Evolutionary conservation across 2,113 vertebrate genomes (phyloP), one percentile per base, ranked within the genome.

Genomic region (Poicephalus meyeri): DNA sequence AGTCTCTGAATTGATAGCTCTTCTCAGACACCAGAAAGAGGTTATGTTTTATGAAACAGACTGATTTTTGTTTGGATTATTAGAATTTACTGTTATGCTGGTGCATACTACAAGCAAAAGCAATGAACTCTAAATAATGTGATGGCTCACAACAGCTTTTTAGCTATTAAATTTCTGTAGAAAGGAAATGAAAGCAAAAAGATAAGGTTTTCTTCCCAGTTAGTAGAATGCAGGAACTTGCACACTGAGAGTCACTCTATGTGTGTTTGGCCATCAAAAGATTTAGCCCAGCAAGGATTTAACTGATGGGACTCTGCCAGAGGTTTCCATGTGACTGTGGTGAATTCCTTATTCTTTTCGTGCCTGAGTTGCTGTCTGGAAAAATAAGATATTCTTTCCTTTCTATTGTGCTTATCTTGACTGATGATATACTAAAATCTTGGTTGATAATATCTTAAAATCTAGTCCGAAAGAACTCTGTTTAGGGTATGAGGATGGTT

Each of bases 11-110:
- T 46, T 90, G 96, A 88, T 86, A 44, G 49, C 74, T 88, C 73
- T 96, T 65, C 73, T 91, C 25, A 82, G 83, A 87, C 91, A 89
- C 72, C 73, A 85, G 42, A 80, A 63, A 87, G 10, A 18, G 70
- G 60, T 93, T 49, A 15, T 39, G 17, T 49, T 31, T 44, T 49
- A 44, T 55, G 80, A 93, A 97, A 96, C 13, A 21, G 60, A 69
- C 49, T 92, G 90, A 60, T 28, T 90, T 95, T 93, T 92, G 78
- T 91, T 95, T 94, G 72, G 46, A 73, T 58, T 9, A 35, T 95
- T 93, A 64, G 68, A 91, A 61, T 89, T 96, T 64, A 68, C 78
- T 82, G 92, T 87, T 95, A 42, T 53, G 77, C 70, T 83, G 29
- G 84, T 81, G 91, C 92, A 91, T 12, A 46, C 74, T 93, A 70